Conservation (phyloP, 2,888 invertebrate species). For the Drosophila emarginata region DNA sequence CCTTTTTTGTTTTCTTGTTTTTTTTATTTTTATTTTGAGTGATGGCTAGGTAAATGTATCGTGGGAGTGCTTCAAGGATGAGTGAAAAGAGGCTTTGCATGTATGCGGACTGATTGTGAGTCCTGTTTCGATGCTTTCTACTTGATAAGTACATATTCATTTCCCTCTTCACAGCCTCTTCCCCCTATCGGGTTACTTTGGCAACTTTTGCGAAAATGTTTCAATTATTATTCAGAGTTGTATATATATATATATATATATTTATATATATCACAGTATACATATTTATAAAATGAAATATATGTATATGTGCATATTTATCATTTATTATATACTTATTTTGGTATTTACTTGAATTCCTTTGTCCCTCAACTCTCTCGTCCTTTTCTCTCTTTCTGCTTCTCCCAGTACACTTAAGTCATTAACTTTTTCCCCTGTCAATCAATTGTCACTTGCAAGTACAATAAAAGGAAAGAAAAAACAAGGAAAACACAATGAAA, state of each 20-base stretch:
- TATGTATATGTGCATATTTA: constrained; percentile 6
- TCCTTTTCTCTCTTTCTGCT: not conserved
- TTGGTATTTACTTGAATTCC: not conserved
- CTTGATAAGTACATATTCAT: constrained; percentile 35
- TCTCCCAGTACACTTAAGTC: constrained; percentile 45
- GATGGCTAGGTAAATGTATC: constrained; percentile 56
- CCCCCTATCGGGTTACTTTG: constrained; percentile 4
- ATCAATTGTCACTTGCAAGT: constrained; percentile 67
- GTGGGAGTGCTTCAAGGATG: constrained; percentile 44
- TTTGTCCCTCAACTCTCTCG: constrained; percentile 1
- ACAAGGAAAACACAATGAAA: constrained; percentile 16
- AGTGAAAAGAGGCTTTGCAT: constrained; percentile 48
- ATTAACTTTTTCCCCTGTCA: constrained; percentile 72
- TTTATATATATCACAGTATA: not conserved
- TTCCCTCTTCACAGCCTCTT: not conserved
- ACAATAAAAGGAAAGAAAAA: constrained; percentile 36
- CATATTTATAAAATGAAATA: not conserved
- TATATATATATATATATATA: not conserved
- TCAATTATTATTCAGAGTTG: constrained; percentile 55
- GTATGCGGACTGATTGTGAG: constrained; percentile 28
- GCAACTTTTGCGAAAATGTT: constrained; percentile 56
- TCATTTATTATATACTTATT: constrained; percentile 6
- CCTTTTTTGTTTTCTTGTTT: too few species aligned
- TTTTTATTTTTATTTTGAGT: constrained; percentile 54
- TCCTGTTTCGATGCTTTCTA: constrained; percentile 41